Percentiles rank a stretch among this genome's conserved stretches.
Evolutionary conservation across 2,797 vertebrate species (phyloP).

Genomic region (Odontamblyopus rebecca): DNA sequence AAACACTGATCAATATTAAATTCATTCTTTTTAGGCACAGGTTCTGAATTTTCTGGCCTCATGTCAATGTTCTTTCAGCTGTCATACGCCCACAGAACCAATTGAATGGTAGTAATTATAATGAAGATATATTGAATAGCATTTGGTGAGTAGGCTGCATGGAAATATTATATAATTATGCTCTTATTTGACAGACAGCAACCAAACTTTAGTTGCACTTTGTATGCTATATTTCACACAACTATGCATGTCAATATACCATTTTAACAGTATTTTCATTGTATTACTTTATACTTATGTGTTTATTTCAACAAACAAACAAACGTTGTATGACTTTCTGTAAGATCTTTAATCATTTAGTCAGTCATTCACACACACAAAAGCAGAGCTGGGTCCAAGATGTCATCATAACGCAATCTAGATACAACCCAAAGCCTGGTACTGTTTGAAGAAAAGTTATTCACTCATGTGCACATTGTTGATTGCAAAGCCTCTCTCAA

Average conservation of each 20-base stretch:
- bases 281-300: no score
- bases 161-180: background rate
- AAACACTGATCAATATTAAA: background rate
- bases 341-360: background rate
- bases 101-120: conserved; percentile 11
- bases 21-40: conserved; percentile 9
- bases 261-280: background rate
- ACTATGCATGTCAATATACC: background rate
- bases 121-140: conserved; percentile 7
- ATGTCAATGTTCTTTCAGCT: conserved; percentile 1
- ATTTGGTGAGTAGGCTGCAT: conserved; percentile 1
- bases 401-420: background rate
- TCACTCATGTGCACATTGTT: background rate
- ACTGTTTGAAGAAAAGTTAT: background rate
- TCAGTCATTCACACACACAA: background rate
- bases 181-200: background rate
- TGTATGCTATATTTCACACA: background rate
- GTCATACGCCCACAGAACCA: background rate
- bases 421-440: background rate
- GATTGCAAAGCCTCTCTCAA: background rate
- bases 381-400: background rate
- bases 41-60: background rate
- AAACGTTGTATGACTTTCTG: background rate
- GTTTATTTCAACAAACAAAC: no score
- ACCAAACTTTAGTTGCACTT: background rate